Evolutionary conservation across 1,140 invertebrate genomes (phyloP).

Genomic region (Coenobita brevimanus): DNA sequence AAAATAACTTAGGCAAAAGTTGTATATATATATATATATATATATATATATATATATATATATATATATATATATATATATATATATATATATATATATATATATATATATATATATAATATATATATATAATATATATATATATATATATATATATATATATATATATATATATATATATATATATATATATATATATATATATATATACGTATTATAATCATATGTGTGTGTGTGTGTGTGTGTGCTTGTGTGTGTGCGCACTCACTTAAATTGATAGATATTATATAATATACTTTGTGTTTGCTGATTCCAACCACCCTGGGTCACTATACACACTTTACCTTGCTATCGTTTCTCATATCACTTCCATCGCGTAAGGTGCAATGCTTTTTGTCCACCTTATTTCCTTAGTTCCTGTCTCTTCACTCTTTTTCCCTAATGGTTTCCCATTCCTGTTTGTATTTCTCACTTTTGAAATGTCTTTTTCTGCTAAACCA

Average conservation of each 20-base stretch:
- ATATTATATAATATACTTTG: neutral
- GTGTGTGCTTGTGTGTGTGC: conserved; percentile 25
- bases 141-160: conserved; percentile 28
- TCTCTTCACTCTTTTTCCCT: too few relatives aligned
- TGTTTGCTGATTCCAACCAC: neutral
- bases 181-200: conserved; percentile 26
- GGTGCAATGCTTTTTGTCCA: too few relatives aligned
- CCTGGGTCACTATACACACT: neutral
- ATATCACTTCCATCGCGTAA: too few relatives aligned
- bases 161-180: conserved; percentile 33
- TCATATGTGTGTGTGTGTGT: conserved; percentile 34
- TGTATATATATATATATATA: neutral
- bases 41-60: neutral
- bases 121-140: neutral
- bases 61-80: neutral
- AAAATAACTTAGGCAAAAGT: too few relatives aligned
- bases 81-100: conserved; percentile 2
- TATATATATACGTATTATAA: conserved; percentile 26
- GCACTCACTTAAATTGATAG: neutral
- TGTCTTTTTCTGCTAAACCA: too few relatives aligned
- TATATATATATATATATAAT: conserved; percentile 12
- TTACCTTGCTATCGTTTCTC: too few relatives aligned
- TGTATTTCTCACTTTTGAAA: too few relatives aligned
- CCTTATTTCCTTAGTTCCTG: too few relatives aligned
- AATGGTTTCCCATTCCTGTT: too few relatives aligned